Conservation (phyloP, 1,140 invertebrate species). For the Heliothis subflexa region DNA sequence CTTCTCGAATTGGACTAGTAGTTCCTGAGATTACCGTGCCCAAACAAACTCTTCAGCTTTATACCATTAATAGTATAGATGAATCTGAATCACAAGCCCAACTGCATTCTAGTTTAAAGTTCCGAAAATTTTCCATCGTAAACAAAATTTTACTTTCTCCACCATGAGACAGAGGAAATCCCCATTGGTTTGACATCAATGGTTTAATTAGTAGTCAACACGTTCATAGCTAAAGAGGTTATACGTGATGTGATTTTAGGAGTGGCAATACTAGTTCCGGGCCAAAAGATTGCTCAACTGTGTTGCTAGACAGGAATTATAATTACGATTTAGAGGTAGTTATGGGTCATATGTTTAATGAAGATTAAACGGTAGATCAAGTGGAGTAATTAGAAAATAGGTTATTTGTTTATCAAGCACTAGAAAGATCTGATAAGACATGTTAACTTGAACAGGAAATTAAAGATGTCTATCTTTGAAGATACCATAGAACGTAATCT, state of each 20-base stretch:
- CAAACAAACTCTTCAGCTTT: no score
- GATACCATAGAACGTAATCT: no score
- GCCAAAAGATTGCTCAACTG: not conserved
- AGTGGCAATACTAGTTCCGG: constrained; percentile 11
- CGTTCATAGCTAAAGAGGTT: not conserved
- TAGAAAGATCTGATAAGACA: no score
- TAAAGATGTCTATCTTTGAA: no score
- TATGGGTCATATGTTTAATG: not conserved
- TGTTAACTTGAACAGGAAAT: no score
- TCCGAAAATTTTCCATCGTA: not conserved
- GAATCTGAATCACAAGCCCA: not conserved
- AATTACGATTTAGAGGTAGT: not conserved
- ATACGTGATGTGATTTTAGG: not conserved
- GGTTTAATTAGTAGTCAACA: constrained; percentile 4
- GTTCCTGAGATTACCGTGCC: no score
- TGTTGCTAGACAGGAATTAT: not conserved
- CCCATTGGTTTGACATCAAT: not conserved
- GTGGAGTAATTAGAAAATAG: no score
- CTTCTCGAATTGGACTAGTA: no score
- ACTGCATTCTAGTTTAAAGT: not conserved
- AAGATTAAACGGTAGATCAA: no score
- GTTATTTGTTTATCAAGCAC: no score
- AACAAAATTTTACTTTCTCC: constrained; percentile 13
- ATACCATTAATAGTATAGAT: no score
- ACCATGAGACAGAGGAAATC: not conserved